Percentiles rank a stretch among this genome's conserved stretches.
phyloP scores from a whole-genome alignment of 35 echinoderm and acorn worm species.

The Ophiothrix spiculata region DNA sequence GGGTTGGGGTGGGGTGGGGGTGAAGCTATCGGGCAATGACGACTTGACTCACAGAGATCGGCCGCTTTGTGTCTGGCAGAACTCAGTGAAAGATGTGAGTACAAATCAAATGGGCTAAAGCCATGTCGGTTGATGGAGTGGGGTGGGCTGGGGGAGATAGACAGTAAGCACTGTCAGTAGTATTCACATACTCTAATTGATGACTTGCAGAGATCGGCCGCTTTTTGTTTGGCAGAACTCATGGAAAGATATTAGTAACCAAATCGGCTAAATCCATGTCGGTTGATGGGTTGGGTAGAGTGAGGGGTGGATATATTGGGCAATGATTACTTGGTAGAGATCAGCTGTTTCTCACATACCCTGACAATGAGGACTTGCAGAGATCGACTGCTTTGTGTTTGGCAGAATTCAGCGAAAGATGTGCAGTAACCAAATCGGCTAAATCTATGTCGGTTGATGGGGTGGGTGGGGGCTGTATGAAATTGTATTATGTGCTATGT shows the following conservation, averaged over 20 bases:
- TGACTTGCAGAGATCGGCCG: constrained; percentile 93
- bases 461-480: too few species aligned
- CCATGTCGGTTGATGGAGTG: neutral
- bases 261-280: too few species aligned
- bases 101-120: too few species aligned
- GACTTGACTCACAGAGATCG: constrained; percentile 90
- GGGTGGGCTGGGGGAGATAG: too few species aligned
- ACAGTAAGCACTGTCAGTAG: constrained; percentile 76
- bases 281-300: too few species aligned
- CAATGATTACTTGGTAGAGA: neutral
- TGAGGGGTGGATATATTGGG: too few species aligned
- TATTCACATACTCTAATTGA: neutral
- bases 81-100: constrained; percentile 98
- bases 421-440: too few species aligned
- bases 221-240: constrained; percentile 89
- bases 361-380: constrained; percentile 83
- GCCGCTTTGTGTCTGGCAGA: constrained; percentile 92
- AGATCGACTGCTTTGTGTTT: constrained; percentile 89
- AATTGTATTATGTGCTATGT: neutral
- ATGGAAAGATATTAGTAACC: constrained; percentile 90
- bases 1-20: too few species aligned
- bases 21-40: constrained; percentile 78
- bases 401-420: constrained; percentile 95
- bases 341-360: constrained; percentile 66
- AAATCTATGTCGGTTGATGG: neutral